Conservation (phyloP, 2,797 vertebrate genomes). For the Sebastes hubbsi region DNA sequence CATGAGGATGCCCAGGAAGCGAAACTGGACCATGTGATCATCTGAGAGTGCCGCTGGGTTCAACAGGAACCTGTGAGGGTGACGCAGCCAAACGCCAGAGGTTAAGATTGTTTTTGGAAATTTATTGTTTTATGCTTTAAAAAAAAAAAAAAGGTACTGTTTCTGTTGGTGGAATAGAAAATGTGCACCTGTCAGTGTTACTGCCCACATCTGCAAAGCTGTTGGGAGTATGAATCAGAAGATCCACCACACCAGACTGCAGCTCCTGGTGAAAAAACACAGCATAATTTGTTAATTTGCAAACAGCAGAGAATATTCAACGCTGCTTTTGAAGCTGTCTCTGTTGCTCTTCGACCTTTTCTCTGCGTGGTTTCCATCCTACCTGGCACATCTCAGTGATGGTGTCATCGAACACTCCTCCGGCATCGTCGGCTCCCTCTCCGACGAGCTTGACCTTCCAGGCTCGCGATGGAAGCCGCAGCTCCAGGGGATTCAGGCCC, state of each 20-base stretch:
- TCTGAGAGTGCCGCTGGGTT: constrained; percentile 80
- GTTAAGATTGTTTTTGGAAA: background rate
- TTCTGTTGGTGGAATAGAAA: background rate
- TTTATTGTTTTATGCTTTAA: background rate
- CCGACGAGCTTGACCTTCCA: constrained; percentile 89
- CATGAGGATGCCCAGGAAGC: constrained; percentile 86
- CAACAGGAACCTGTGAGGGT: constrained; percentile 79
- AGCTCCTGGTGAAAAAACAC: constrained; percentile 77
- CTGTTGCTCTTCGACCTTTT: background rate
- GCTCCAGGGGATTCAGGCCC: constrained; percentile 83
- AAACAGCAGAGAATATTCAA: background rate
- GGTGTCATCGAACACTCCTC: constrained; percentile 88
- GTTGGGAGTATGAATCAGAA: constrained; percentile 86
- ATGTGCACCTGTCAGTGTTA: constrained; percentile 84
- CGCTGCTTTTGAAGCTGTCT: background rate
- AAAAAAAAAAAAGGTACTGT: background rate
- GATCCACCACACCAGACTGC: constrained; percentile 84
- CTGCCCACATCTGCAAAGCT: constrained; percentile 86
- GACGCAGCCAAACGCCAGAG: background rate
- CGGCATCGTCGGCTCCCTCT: constrained; percentile 86
- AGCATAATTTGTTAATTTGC: background rate
- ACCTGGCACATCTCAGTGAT: constrained; percentile 90
- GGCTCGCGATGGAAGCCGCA: constrained; percentile 84
- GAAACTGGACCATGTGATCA: constrained; percentile 84
- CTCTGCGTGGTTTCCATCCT: constrained; percentile 7